Evolutionary conservation across 2,113 vertebrate species (phyloP), one percentile per base, ranked within the genome.

Genomic region (Blennius ocellaris): DNA sequence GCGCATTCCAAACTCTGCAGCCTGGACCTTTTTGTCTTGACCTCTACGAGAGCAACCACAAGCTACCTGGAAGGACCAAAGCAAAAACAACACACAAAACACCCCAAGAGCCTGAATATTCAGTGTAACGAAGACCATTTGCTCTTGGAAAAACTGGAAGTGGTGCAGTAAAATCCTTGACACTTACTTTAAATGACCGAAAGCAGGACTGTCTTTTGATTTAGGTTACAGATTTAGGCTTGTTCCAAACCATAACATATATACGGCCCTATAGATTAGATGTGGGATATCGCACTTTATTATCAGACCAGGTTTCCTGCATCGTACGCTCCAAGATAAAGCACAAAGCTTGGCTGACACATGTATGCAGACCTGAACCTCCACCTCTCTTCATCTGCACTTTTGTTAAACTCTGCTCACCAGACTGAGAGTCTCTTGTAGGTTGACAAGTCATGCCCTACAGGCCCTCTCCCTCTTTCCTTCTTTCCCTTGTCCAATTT

Each of bases 1-100:
- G 59, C 65, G 58, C 80, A 89, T 89, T 91, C 84, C 85, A 74
- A 41, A 70, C 82, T 53, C 65, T 6, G 36, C 44, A 76, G 80
- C 60, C 48, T 1, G 39, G 75, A 47, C 57, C 64, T 77, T 74
- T 54, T 64, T 78, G 60, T 55, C 48, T 12, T 76, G 80, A 81
- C 54, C 62, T 77, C 54, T 15, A 68, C 38, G 44, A 73, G 52
- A 38, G 57, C 57, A 78, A 87, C 61, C 85, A 83, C 68, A 87
- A 74, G 63, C 81, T 78, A 45, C 45, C 53, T 71, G 61, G 62
- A 15, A 74, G 47, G 61, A 68, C 71, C 59, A 72, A 70, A 78
- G 60, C 41, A 72, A 73, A 44, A 76, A 64, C 69, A 70, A 80
- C 79, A 70, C 66, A 59, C 67, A 71, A 38, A 50, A 53, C 49